Conservation (phyloP, 2,113 vertebrate genomes). For the Muntiacus reevesi region DNA sequence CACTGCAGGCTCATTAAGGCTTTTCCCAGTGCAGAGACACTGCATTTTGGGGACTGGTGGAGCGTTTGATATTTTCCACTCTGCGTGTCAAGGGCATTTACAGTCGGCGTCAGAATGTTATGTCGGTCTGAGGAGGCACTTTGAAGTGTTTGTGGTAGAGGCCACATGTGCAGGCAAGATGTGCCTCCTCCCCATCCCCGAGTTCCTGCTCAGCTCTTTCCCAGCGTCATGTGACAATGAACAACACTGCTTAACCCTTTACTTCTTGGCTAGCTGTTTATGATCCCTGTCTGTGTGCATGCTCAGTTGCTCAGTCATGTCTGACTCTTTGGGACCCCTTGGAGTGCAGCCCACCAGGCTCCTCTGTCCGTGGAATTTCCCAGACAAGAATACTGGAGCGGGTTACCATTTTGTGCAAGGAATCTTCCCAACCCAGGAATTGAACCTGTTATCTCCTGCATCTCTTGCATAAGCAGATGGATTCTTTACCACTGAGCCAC, state of each 20-base stretch:
- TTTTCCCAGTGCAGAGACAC: slow-evolving; percentile 76
- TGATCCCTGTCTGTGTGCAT: neutral
- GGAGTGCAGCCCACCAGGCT: neutral
- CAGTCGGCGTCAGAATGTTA: slow-evolving; percentile 97
- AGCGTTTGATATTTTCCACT: slow-evolving; percentile 97
- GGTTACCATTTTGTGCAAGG: neutral
- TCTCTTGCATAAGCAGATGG: neutral
- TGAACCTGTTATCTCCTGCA: neutral
- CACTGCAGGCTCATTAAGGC: slow-evolving; percentile 80
- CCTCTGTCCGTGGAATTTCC: neutral
- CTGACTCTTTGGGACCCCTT: neutral
- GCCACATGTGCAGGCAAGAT: slow-evolving; percentile 99
- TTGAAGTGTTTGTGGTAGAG: slow-evolving; percentile 97
- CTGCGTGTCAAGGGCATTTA: slow-evolving; percentile 96
- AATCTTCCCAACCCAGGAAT: neutral
- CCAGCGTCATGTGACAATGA: slow-evolving; percentile 95
- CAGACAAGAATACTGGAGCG: neutral
- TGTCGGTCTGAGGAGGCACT: slow-evolving; percentile 94
- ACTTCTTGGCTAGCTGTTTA: neutral
- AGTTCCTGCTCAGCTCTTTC: slow-evolving; percentile 81
- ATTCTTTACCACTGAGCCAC: neutral
- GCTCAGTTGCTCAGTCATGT: neutral
- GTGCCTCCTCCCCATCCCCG: slow-evolving; percentile 80
- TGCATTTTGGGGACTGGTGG: slow-evolving; percentile 76
- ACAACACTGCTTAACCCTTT: slow-evolving; percentile 91